Conservation (phyloP, 1,140 invertebrate genomes). For the Drosophila rhopaloa region DNA sequence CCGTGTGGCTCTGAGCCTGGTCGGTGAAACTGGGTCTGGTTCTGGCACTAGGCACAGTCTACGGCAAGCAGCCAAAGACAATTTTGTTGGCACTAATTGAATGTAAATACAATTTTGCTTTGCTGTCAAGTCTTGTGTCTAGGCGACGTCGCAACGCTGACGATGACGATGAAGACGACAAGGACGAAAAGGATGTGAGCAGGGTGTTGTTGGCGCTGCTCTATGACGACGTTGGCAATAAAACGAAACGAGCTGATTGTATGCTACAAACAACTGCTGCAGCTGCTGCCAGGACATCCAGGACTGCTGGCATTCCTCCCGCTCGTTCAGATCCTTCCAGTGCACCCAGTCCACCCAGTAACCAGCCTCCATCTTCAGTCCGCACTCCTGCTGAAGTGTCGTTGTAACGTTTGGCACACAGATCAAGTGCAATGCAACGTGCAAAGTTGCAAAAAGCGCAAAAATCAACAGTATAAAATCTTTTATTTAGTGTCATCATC, state of each 20-base stretch:
- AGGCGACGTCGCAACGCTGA: constrained; percentile 52
- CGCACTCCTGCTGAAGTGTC: constrained; percentile 65
- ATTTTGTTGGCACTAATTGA: constrained; percentile 83
- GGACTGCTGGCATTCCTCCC: constrained; percentile 9
- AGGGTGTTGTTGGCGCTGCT: constrained; percentile 27
- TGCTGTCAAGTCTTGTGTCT: constrained; percentile 83
- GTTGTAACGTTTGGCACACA: constrained; percentile 81
- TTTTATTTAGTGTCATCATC: constrained; percentile 83
- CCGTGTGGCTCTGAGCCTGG: constrained; percentile 11
- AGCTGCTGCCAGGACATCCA: constrained; percentile 35
- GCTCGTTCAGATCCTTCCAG: background rate
- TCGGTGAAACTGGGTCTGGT: constrained; percentile 6
- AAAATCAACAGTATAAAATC: constrained; percentile 83
- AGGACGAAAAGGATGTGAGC: constrained; percentile 14
- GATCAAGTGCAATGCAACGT: constrained; percentile 83
- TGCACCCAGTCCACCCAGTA: too few relatives aligned
- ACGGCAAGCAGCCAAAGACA: constrained; percentile 80
- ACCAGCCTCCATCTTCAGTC: constrained; percentile 14
- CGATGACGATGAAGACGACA: constrained; percentile 42
- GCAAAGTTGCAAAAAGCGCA: constrained; percentile 82
- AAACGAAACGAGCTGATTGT: constrained; percentile 83
- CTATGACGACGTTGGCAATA: constrained; percentile 75
- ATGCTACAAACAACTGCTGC: constrained; percentile 78
- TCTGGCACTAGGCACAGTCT: constrained; percentile 58
- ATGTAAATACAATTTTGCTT: constrained; percentile 84